Base-by-base conservation (phyloP, 2,797 vertebrate species). In the Phylloscopus collybita region DNA sequence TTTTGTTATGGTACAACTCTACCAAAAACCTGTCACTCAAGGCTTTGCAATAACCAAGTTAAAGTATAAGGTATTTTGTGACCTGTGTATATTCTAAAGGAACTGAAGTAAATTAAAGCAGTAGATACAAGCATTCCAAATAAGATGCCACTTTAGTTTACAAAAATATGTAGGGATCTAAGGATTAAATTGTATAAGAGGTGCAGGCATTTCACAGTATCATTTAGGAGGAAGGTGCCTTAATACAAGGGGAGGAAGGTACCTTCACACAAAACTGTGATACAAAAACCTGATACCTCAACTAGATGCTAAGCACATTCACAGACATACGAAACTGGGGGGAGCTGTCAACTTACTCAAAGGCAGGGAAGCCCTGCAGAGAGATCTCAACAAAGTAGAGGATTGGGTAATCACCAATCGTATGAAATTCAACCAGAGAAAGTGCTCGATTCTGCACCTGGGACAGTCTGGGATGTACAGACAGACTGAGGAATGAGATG, bases 331-430 rank as follows among this genome's bases (percentile, higher is more conserved):
- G 61, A 62, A 91, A 45, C 18, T 19, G 16, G 22, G 21, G 40
- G 27, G 7, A 53, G 14, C 27, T 38, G 17, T 45, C 1, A 0
- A 45, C 22, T 54, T 22, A 22, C 27, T 12, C 1, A 0, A 62
- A 45, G 57, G 49, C 40, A 47, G 22, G 15, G 62, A 62, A 71
- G n/a, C 22, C 40, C 49, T 53, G 49, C 17, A 71, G 57, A 62
- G 47, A 71, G 38, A 36, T 27, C 26, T 36, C 22, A 45, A 13
- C 38, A 82, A 62, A 54, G 32, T 4, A 54, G n/a, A 62, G 6
- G 27, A 30, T 10, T 62, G 27, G 13, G 14, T 30, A 45, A 38
- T 27, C 49, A 53, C 18, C 40, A 62, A 26, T 54, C 27, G 38
- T 19, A 38, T 10, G 15, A 72, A 72, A 8, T 22, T 62, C 57